Conservation (phyloP, 2,888 invertebrate genomes). For the Idaea biselata region DNA sequence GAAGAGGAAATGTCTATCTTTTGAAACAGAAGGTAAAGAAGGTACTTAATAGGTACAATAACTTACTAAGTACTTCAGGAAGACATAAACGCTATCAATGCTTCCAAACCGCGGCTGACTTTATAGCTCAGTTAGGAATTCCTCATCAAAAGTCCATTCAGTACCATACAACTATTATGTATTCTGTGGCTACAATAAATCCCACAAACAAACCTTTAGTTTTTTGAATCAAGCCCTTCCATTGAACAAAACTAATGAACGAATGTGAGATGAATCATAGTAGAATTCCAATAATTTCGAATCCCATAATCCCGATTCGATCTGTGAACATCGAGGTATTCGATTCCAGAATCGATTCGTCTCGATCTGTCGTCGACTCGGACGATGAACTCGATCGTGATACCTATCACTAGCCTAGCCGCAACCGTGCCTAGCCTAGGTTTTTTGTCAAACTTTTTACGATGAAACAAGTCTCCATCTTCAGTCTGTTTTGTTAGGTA, state of each 20-base stretch:
- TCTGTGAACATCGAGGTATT: slow-evolving; percentile 52
- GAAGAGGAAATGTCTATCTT: no score
- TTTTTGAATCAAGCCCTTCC: background rate
- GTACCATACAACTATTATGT: no score
- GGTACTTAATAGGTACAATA: no score
- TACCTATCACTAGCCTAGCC: background rate
- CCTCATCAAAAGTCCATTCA: no score
- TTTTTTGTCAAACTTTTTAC: slow-evolving; percentile 3
- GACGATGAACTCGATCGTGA: slow-evolving; percentile 32
- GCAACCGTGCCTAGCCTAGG: background rate
- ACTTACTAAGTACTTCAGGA: no score
- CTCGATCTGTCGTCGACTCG: slow-evolving; percentile 41
- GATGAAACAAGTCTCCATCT: background rate
- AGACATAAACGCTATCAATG: no score
- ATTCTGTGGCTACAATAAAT: background rate
- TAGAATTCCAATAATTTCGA: slow-evolving; percentile 28
- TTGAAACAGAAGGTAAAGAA: no score
- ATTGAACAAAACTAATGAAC: slow-evolving; percentile 8
- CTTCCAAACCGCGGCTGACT: no score
- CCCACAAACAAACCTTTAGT: background rate
- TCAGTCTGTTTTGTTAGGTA: background rate
- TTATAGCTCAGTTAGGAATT: no score
- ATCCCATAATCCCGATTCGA: slow-evolving; percentile 45
- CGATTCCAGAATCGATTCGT: slow-evolving; percentile 69
- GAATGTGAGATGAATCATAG: slow-evolving; percentile 38